Percentiles rank a stretch among this genome's conserved stretches.
These are phyloP conservation scores for Metacarcinus magister DNA, from an alignment of 2,888 invertebrate species.

Conservation along the genomic window DNA sequence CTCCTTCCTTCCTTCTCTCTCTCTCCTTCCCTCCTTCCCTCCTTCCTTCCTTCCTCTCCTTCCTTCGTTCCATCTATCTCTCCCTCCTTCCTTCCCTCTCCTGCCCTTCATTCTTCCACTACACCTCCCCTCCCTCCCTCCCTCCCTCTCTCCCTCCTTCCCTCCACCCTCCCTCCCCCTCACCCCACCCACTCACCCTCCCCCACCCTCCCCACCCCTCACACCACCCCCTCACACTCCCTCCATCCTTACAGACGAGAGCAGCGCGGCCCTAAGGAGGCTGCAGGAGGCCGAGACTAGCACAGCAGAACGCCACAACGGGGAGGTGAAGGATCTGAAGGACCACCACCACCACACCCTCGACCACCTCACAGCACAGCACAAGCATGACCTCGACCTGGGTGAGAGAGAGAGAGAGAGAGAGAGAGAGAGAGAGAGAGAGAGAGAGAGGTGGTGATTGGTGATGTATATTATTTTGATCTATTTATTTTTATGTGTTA, in stretches of 20 bases:
- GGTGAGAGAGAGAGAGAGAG: slow-evolving; percentile 61
- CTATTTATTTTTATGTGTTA: neutral
- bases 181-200: neutral
- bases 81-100: neutral
- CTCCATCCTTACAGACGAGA: slow-evolving; percentile 84
- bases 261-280: slow-evolving; percentile 84
- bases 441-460: neutral
- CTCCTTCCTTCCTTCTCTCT: neutral
- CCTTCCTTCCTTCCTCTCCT: neutral
- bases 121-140: neutral
- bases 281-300: slow-evolving; percentile 85
- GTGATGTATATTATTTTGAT: no score
- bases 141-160: neutral
- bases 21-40: neutral
- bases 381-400: slow-evolving; percentile 84
- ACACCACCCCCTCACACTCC: neutral
- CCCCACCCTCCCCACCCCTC: neutral
- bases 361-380: slow-evolving; percentile 84
- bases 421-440: neutral
- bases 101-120: no score
- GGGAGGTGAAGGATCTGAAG: slow-evolving; percentile 84
- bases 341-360: slow-evolving; percentile 82
- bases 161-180: neutral
- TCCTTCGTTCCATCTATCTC: neutral
- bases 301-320: slow-evolving; percentile 85